Conservation (phyloP, 30 jellyfish, hydroid and myxozoan genomes). For the Hydra vulgaris region DNA sequence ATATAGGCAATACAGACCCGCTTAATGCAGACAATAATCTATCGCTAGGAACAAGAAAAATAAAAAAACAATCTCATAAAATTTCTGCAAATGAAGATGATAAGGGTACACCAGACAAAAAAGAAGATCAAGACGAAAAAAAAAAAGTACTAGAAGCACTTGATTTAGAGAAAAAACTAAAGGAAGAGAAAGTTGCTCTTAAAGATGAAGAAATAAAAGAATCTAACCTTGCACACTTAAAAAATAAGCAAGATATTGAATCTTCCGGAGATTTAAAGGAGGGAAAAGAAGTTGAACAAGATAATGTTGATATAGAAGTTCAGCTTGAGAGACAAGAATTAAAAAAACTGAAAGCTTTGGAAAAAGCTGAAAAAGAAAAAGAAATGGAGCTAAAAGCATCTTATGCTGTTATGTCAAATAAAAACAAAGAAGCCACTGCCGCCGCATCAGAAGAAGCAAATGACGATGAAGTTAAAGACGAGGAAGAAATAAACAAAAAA, state of each 20-base stretch:
- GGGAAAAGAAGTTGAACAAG: slow-evolving; percentile 17
- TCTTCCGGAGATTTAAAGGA: background rate
- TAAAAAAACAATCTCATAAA: background rate
- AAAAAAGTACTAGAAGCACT: background rate
- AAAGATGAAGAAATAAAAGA: background rate
- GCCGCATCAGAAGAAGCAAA: slow-evolving; percentile 7
- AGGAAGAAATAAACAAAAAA: background rate
- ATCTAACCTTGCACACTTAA: background rate
- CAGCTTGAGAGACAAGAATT: slow-evolving; percentile 20
- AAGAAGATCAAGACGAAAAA: slow-evolving; percentile 4
- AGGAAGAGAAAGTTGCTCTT: slow-evolving; percentile 4
- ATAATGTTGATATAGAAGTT: slow-evolving; percentile 11
- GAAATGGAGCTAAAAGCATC: slow-evolving; percentile 16
- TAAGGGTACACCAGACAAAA: background rate
- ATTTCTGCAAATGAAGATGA: background rate
- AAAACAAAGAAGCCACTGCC: background rate
- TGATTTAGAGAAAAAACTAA: background rate
- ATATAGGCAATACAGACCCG: slow-evolving; percentile 28
- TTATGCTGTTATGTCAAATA: background rate
- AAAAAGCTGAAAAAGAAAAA: slow-evolving; percentile 18
- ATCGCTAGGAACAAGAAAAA: slow-evolving; percentile 6
- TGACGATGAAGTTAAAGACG: background rate
- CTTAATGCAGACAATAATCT: slow-evolving; percentile 5
- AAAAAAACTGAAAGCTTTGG: slow-evolving; percentile 5
- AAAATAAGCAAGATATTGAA: background rate